A percentile compares a stretch with the other conserved stretches of the same genome.
Evolutionary conservation across 2,113 vertebrate genomes (phyloP).

Genomic region (Pipra filicauda): DNA sequence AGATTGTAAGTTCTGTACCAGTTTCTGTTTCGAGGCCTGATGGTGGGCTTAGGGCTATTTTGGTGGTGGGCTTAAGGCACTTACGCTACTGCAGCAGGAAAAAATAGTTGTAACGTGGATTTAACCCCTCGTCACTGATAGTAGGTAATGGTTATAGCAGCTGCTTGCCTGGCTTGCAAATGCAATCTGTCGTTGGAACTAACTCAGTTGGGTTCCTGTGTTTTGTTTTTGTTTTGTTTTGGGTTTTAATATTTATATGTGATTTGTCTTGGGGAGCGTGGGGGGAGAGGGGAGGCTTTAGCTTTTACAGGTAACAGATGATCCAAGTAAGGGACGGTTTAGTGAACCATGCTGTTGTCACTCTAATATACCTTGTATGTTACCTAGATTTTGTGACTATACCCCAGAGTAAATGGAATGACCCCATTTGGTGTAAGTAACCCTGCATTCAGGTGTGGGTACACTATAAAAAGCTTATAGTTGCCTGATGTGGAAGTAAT

Average conservation of each 20-base stretch:
- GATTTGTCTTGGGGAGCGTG: not conserved
- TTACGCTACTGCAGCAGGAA: not conserved
- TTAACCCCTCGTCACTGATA: not conserved
- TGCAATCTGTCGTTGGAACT: not conserved
- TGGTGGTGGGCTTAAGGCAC: not conserved
- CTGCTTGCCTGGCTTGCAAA: slow-evolving; percentile 3
- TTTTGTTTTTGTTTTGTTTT: not conserved
- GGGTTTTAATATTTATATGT: not conserved
- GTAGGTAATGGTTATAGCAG: not conserved
- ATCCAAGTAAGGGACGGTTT: not conserved
- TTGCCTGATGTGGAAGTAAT: slow-evolving; percentile 38
- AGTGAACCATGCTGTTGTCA: slow-evolving; percentile 3
- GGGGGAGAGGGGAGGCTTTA: not conserved
- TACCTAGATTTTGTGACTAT: slow-evolving; percentile 77
- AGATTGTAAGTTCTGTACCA: slow-evolving; percentile 79
- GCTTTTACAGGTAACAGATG: not conserved
- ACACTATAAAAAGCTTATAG: slow-evolving; percentile 47
- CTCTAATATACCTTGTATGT: slow-evolving; percentile 65
- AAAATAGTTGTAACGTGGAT: not conserved
- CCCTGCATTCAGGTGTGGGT: slow-evolving; percentile 37
- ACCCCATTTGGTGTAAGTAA: slow-evolving; percentile 76
- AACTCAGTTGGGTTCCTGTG: not conserved
- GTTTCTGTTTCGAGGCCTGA: slow-evolving; percentile 59
- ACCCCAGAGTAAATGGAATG: slow-evolving; percentile 75
- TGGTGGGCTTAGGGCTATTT: slow-evolving; percentile 65